Conservation (phyloP, 2,113 vertebrate genomes). For the Crotalus horridus region DNA sequence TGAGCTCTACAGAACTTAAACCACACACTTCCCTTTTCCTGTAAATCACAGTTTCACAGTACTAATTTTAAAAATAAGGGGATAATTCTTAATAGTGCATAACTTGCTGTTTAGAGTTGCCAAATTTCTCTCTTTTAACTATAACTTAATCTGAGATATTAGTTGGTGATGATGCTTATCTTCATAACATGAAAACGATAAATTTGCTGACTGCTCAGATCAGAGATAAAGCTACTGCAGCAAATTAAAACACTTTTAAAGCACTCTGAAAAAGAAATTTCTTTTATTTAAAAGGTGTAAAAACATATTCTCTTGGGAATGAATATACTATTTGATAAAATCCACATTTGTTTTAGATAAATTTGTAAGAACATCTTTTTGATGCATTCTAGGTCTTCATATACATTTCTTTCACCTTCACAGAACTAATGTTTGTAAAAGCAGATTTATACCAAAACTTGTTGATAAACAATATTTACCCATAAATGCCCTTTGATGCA, state of each 20-base stretch:
- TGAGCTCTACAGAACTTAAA: not conserved
- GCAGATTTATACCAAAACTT: constrained; percentile 4
- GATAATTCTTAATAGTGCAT: not conserved
- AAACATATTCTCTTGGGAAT: not conserved
- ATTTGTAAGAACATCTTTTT: constrained; percentile 18
- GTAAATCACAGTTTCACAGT: not conserved
- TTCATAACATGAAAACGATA: not conserved
- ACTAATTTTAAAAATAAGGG: not conserved
- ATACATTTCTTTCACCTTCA: constrained; percentile 8
- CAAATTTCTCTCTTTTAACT: not conserved
- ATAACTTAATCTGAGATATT: not conserved
- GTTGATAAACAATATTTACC: constrained; percentile 14
- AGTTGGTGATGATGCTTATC: not conserved
- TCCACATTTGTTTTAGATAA: not conserved
- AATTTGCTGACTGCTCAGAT: not conserved
- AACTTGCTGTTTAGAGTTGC: not conserved
- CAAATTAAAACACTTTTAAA: not conserved
- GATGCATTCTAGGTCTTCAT: not conserved
- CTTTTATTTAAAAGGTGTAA: not conserved
- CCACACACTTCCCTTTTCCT: constrained; percentile 8
- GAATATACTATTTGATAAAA: not conserved
- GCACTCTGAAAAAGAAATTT: not conserved
- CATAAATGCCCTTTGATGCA: not conserved
- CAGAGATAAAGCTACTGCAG: not conserved
- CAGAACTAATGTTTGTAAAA: constrained; percentile 24